phyloP scores from a whole-genome alignment of 2,888 invertebrate species.

The Ligdia adustata region DNA sequence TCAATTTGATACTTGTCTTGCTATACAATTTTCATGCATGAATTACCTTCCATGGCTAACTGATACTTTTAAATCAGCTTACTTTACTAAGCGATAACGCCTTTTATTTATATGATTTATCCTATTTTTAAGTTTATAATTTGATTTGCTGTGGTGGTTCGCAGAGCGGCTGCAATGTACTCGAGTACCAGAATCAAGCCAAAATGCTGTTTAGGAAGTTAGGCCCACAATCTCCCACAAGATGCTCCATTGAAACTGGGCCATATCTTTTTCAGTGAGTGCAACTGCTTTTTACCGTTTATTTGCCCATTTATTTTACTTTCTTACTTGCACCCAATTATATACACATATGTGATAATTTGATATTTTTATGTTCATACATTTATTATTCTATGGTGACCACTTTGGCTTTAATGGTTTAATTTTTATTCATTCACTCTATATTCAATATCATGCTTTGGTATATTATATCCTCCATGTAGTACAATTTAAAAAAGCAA shows the following conservation, averaged over 20 bases:
- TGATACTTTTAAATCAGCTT: slow-evolving; percentile 32
- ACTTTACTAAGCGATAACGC: slow-evolving; percentile 24
- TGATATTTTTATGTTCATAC: no score
- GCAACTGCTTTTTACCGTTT: slow-evolving; percentile 56
- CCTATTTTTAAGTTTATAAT: slow-evolving; percentile 51
- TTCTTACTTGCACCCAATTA: no score
- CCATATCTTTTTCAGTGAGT: slow-evolving; percentile 99
- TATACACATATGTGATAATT: no score
- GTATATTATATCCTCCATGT: no score
- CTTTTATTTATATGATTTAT: slow-evolving; percentile 45
- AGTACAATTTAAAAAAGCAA: no score
- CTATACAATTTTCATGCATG: slow-evolving; percentile 15
- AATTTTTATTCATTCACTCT: no score
- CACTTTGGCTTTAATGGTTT: no score
- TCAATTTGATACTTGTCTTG: slow-evolving; percentile 1
- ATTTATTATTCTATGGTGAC: no score
- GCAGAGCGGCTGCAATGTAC: slow-evolving; percentile 95
- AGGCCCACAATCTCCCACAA: slow-evolving; percentile 93
- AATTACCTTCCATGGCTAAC: not conserved
- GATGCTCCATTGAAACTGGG: slow-evolving; percentile 98
- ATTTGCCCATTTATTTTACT: no score
- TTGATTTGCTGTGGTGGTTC: slow-evolving; percentile 74
- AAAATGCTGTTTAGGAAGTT: slow-evolving; percentile 99
- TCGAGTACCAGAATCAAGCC: slow-evolving; percentile 99
- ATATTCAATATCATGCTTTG: no score